Evolutionary conservation across 2,797 vertebrate genomes (phyloP).

Genomic region (Gymnoscopelus braueri): DNA sequence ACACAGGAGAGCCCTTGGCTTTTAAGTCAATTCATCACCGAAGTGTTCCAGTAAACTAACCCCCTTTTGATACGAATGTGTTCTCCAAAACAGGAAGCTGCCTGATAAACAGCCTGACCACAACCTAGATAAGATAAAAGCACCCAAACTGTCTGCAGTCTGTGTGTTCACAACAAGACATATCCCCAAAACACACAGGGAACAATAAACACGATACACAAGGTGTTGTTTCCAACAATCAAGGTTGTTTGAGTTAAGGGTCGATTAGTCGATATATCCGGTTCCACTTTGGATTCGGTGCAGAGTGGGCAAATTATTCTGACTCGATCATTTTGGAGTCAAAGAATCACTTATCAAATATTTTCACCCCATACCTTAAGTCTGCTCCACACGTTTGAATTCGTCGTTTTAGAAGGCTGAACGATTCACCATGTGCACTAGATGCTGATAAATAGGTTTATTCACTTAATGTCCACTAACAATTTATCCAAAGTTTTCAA

Average conservation of each 20-base stretch:
- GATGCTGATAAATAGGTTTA: too few relatives aligned
- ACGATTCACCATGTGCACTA: too few relatives aligned
- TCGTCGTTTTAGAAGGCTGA: too few relatives aligned
- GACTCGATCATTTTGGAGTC: too few relatives aligned
- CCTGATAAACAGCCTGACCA: slow-evolving; percentile 65
- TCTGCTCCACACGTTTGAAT: too few relatives aligned
- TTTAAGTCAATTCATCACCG: slow-evolving; percentile 62
- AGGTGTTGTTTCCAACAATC: slow-evolving; percentile 20
- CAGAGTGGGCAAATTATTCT: too few relatives aligned
- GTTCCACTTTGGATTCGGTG: too few relatives aligned
- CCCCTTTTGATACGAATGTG: slow-evolving; percentile 60
- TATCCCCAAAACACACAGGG: slow-evolving; percentile 2
- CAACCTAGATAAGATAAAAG: slow-evolving; percentile 65
- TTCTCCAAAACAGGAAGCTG: slow-evolving; percentile 77
- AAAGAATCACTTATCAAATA: too few relatives aligned
- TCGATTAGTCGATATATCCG: background rate
- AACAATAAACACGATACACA: slow-evolving; percentile 33
- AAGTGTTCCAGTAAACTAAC: slow-evolving; percentile 60
- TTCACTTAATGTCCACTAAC: too few relatives aligned
- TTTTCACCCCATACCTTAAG: too few relatives aligned
- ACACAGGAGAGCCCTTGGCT: slow-evolving; percentile 60
- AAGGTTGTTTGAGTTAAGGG: slow-evolving; percentile 51
- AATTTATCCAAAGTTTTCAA: too few relatives aligned
- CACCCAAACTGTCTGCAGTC: slow-evolving; percentile 31
- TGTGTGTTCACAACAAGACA: slow-evolving; percentile 13